A percentile compares a stretch with the other conserved stretches of the same genome.
These are phyloP conservation scores for Drosophila setifemur DNA, from an alignment of 1,140 invertebrate genomes.

Conservation along the genomic window DNA sequence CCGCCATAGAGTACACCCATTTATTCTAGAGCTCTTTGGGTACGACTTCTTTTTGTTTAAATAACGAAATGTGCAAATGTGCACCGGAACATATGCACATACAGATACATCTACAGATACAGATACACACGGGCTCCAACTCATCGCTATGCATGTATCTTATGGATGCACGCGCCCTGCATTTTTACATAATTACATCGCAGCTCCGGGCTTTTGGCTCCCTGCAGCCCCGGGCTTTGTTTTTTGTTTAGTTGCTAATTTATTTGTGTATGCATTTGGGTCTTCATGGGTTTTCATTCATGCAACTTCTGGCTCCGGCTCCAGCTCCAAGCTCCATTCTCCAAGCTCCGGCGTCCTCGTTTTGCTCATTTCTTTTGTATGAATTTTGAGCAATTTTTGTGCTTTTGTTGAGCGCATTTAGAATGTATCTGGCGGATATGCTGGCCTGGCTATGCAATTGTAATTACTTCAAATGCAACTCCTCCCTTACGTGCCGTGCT, in stretches of 20 bases:
- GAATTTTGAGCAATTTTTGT: slow-evolving; percentile 24
- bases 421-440: slow-evolving; percentile 36
- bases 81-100: neutral
- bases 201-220: slow-evolving; percentile 7
- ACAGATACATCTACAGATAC: neutral
- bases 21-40: slow-evolving; percentile 2
- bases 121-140: neutral
- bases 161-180: slow-evolving; percentile 53
- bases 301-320: slow-evolving; percentile 25
- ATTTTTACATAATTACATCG: slow-evolving; percentile 69
- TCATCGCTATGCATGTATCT: slow-evolving; percentile 20
- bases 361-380: slow-evolving; percentile 24
- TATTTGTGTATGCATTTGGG: slow-evolving; percentile 74
- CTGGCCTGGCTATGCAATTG: slow-evolving; percentile 29
- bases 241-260: slow-evolving; percentile 80
- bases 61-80: slow-evolving; percentile 73
- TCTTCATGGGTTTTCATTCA: slow-evolving; percentile 51
- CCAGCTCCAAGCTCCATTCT: no score
- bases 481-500: slow-evolving; percentile 8
- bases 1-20: neutral
- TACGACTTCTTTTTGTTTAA: slow-evolving; percentile 14
- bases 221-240: slow-evolving; percentile 24
- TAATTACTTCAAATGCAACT: slow-evolving; percentile 51
- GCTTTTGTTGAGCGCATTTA: slow-evolving; percentile 33
- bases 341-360: slow-evolving; percentile 4